Evolutionary conservation across 2,888 invertebrate genomes (phyloP), one percentile per base, ranked within the genome.

Genomic region (Pediacus dermestoides): DNA sequence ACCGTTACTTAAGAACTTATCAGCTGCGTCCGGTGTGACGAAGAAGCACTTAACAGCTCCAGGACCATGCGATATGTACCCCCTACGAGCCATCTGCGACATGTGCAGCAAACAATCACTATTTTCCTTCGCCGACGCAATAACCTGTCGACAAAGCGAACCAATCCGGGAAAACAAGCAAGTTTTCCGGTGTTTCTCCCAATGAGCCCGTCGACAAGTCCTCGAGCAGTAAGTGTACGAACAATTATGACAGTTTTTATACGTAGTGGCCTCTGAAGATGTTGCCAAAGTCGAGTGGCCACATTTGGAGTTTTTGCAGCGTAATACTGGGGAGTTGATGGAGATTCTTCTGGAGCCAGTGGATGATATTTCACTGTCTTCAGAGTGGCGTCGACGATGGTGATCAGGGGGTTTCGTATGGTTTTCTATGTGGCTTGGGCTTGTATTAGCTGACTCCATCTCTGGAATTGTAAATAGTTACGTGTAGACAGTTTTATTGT

Each of bases 221-320:
- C 89, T 78, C 44, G 91, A 89, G 72, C 96, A 96, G 71, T 96
- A 96, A 61, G 88, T 82, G 61, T 92, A 90, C 53, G 88, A 86
- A 73, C 96, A 96, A 68, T 95, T 94, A 73, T 93, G 93, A 70
- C 92, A 93, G 55, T 87, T 88, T 68, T 94, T 93, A 74, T 84
- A 95, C 57, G 79, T 78, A 54, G 81, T 76, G 52, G 87, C 82
- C 43, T 94, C 94, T 54, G 89, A 85, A 41, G 78, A 74, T 38
- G 85, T 68, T 2, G 78, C 79, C 30, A 86, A 77, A 39, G 81
- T 78, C 39, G 84, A 81, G 53, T 77, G 75, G 23, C 62, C 66
- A 71, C 92, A 91, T 66, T 87, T 85, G 7, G 85, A 83, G 70
- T 86, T 87, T 50, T 88, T 82, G 68, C 90, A 90, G 53, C 70